Conservation (phyloP, 2,888 invertebrate species). For the Strigamia transsilvanica region DNA sequence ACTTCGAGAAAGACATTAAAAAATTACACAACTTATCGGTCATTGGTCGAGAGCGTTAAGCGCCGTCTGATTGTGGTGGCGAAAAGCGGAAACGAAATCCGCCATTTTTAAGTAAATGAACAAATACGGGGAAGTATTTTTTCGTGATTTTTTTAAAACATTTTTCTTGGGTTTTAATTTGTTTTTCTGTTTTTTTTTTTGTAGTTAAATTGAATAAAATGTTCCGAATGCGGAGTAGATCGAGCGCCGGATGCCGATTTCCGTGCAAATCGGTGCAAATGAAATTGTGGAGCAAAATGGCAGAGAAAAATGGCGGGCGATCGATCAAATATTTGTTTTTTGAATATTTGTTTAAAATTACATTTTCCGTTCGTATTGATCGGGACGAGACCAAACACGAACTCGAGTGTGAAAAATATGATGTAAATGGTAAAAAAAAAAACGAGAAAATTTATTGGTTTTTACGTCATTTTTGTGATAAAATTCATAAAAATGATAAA, state of each 20-base stretch:
- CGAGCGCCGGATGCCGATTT: background rate
- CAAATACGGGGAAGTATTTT: background rate
- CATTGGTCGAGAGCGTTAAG: background rate
- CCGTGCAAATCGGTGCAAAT: background rate
- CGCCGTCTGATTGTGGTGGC: background rate
- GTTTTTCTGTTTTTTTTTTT: background rate
- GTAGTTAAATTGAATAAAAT: background rate
- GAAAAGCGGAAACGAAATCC: background rate
- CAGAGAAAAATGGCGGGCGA: no score
- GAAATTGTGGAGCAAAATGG: background rate
- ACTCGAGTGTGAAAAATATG: background rate
- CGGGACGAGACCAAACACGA: background rate
- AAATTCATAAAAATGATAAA: no score
- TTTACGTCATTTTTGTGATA: background rate
- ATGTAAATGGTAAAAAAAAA: background rate
- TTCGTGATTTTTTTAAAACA: background rate
- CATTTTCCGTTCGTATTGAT: background rate
- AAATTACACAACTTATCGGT: slow-evolving; percentile 30
- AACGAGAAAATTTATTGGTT: background rate
- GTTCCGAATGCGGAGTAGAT: background rate
- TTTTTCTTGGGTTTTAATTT: background rate
- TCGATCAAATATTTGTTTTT: no score
- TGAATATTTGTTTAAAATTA: background rate
- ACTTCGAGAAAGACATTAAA: background rate
- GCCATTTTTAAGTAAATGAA: background rate